Evolutionary conservation across 53 echinoderm and acorn worm genomes (phyloP), one percentile per base, ranked within the genome.

Genomic region (Hippasteria phrygiana): DNA sequence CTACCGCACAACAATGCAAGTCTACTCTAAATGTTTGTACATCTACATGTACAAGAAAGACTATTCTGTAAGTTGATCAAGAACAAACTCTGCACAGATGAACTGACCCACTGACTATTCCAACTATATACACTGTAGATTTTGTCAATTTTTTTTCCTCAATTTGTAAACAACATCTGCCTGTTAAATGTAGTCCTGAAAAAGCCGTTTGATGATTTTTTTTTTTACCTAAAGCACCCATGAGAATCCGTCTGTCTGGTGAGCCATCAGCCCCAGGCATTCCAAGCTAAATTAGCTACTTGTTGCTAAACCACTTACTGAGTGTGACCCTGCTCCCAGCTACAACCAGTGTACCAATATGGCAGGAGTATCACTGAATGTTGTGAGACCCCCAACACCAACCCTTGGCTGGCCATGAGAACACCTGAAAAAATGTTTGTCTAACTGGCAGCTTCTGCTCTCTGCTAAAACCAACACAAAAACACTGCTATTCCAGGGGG

Each of bases 381-480:
- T 29, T 18, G 13, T 0, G 51, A 51, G 51, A 51, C 34, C 70
- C 70, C 8, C 33, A 41, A 72, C 42, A 18, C 72, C 24, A n/a
- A n/a, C 72, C 41, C 13, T 38, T 66, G 3, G 41, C 48, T 27
- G 81, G 81, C 81, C 81, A 65, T 81, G 81, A 81, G 31, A 62
- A 43, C 81, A 81, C 81, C 81, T 81, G 81, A 63, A 81, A 81
- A 42, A 81, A 81, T 81, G 81, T 81, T 81, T 63, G 43, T 46
- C 63, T 39, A 45, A 81, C 63, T 62, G 39, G 81, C 22, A 64
- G 65, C 81, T 81, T 81, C 55, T 81, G 63, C 45, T 63, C 65
- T 65, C 43, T 65, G 43, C 55, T 81, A 81, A 81, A n/a, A 81
- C 81, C 81, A 81, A 81, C 81, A 81, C 29, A 41, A 72, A 43